These are phyloP conservation scores for Mycalesis mineus DNA, from an alignment of 2,888 invertebrate genomes.

Conservation along the genomic window DNA sequence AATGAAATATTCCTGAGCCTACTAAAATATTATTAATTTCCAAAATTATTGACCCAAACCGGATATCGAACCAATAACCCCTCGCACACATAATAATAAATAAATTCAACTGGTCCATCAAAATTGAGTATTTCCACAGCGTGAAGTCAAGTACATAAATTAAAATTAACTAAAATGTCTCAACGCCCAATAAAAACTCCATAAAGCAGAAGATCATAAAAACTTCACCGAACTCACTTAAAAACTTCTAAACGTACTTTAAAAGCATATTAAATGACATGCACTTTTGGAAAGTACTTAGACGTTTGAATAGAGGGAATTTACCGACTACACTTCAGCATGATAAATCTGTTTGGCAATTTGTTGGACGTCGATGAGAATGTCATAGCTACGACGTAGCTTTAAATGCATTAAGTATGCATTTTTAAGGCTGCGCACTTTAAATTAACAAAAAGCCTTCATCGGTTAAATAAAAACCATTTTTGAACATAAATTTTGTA, in stretches of 20 bases:
- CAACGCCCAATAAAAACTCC: constrained; percentile 7
- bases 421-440: no score
- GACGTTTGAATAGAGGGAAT: not conserved
- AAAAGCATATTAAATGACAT: constrained; percentile 8
- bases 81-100: no score
- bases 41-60: no score
- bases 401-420: no score
- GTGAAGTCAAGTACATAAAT: not conserved
- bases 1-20: no score
- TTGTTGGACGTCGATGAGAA: not conserved
- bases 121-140: not conserved
- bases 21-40: no score
- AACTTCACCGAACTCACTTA: constrained; percentile 2
- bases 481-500: no score
- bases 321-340: not conserved
- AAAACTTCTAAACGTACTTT: constrained; percentile 5
- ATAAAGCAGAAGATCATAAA: constrained; percentile 1
- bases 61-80: no score
- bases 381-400: not conserved
- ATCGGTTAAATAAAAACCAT: no score
- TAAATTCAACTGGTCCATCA: not conserved
- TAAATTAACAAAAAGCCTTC: no score
- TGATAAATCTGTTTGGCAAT: not conserved
- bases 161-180: not conserved
- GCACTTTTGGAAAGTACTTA: not conserved